Evolutionary conservation across 1,140 invertebrate species (phyloP).

Genomic region (Helicoverpa armigera): DNA sequence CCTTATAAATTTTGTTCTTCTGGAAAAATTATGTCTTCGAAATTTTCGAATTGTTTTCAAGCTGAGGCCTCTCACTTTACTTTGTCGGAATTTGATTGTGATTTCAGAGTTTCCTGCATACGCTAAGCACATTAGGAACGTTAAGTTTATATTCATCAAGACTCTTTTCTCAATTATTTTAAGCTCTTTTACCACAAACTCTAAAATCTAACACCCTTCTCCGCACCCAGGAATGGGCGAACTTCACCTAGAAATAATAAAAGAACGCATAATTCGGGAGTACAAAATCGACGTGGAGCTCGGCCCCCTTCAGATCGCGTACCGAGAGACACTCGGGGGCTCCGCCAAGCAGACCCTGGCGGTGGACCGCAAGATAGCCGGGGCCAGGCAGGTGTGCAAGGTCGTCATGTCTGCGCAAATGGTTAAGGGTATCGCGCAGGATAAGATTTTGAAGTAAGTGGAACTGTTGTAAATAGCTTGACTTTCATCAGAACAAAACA

Average conservation of each 20-base stretch:
- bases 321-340: conserved; percentile 92
- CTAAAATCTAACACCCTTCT: too few species aligned
- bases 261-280: conserved; percentile 94
- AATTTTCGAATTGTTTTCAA: too few species aligned
- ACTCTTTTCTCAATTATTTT: too few species aligned
- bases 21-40: too few species aligned
- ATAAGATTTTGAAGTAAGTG: conserved; percentile 75
- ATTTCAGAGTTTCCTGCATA: too few species aligned
- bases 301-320: conserved; percentile 98
- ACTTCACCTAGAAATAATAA: conserved; percentile 98
- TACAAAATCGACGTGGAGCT: conserved; percentile 97
- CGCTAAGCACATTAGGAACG: too few species aligned
- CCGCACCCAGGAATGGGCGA: conserved; percentile 95
- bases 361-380: conserved; percentile 90
- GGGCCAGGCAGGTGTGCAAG: conserved; percentile 86
- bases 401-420: conserved; percentile 88
- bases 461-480: background rate
- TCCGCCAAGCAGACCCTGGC: conserved; percentile 85
- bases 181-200: too few species aligned
- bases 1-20: too few species aligned
- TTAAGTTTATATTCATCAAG: too few species aligned
- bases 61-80: too few species aligned
- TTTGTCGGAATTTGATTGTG: too few species aligned
- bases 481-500: too few species aligned
- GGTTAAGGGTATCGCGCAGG: conserved; percentile 62